These are phyloP conservation scores for Philopotamus ludificatus DNA, from an alignment of 1,140 invertebrate genomes.

Conservation along the genomic window DNA sequence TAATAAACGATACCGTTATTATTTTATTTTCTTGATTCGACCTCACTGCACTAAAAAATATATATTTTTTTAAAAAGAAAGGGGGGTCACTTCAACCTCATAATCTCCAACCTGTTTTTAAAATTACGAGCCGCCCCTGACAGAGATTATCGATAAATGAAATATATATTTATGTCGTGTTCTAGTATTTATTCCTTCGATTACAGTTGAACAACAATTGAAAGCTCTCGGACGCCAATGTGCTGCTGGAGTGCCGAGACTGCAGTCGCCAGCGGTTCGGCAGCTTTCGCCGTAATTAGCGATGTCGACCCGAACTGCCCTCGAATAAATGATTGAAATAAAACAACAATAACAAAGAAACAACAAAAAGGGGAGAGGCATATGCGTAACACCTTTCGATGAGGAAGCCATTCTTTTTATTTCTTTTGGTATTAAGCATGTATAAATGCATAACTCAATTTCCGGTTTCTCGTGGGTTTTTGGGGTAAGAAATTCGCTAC, in stretches of 20 bases:
- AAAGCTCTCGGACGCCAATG: too few species aligned
- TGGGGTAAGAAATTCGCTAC: neutral
- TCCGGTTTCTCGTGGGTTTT: constrained; percentile 5
- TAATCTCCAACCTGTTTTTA: too few species aligned
- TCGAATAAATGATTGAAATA: constrained; percentile 16
- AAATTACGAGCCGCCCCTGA: too few species aligned
- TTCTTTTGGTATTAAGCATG: neutral
- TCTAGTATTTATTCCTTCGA: too few species aligned
- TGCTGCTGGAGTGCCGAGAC: neutral
- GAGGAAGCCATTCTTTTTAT: constrained; percentile 14
- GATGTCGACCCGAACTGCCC: neutral
- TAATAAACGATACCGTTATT: too few species aligned
- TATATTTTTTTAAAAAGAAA: too few species aligned
- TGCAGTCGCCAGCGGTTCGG: neutral
- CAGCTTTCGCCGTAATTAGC: constrained; percentile 12
- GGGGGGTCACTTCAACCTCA: too few species aligned
- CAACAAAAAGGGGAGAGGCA: constrained; percentile 1
- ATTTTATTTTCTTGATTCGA: too few species aligned
- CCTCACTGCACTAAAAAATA: too few species aligned
- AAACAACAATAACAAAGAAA: constrained; percentile 14
- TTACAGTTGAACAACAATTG: too few species aligned
- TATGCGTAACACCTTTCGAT: constrained; percentile 24
- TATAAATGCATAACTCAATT: constrained; percentile 27
- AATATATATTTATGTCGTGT: too few species aligned
- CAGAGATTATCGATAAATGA: too few species aligned